Evolutionary conservation across 2,797 vertebrate genomes (phyloP).

Genomic region (Molothrus aeneus): DNA sequence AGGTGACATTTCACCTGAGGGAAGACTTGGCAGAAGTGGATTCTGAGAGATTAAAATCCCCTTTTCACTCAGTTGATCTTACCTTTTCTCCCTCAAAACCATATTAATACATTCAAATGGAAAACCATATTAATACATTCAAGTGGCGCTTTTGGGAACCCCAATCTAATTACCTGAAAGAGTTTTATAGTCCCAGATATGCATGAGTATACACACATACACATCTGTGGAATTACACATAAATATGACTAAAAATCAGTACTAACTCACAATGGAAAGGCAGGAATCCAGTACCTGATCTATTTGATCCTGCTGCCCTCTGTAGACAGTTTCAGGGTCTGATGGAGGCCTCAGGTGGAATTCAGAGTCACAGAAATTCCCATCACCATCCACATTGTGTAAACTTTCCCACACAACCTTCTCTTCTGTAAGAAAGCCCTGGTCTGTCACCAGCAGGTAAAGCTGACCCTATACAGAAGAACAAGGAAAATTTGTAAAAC

Average conservation of each 20-base stretch:
- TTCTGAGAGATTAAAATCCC: not conserved
- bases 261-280: not conserved
- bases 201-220: not conserved
- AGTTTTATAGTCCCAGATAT: not conserved
- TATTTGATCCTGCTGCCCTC: slow-evolving; percentile 98
- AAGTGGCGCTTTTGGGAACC: not conserved
- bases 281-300: slow-evolving; percentile 86
- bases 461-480: slow-evolving; percentile 88
- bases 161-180: not conserved
- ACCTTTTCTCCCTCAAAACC: not conserved
- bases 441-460: slow-evolving; percentile 96
- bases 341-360: slow-evolving; percentile 94
- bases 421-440: slow-evolving; percentile 98
- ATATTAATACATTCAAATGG: not conserved
- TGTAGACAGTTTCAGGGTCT: slow-evolving; percentile 94
- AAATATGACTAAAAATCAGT: not conserved
- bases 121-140: not conserved
- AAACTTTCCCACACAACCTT: slow-evolving; percentile 99
- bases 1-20: not conserved
- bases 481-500: not conserved
- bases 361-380: slow-evolving; percentile 97
- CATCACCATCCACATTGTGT: slow-evolving; percentile 96
- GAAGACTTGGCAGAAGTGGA: not conserved
- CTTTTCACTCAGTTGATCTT: not conserved
- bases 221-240: not conserved